Evolutionary conservation across 2,888 invertebrate species (phyloP).

Genomic region (Lasioglossum lativentre): DNA sequence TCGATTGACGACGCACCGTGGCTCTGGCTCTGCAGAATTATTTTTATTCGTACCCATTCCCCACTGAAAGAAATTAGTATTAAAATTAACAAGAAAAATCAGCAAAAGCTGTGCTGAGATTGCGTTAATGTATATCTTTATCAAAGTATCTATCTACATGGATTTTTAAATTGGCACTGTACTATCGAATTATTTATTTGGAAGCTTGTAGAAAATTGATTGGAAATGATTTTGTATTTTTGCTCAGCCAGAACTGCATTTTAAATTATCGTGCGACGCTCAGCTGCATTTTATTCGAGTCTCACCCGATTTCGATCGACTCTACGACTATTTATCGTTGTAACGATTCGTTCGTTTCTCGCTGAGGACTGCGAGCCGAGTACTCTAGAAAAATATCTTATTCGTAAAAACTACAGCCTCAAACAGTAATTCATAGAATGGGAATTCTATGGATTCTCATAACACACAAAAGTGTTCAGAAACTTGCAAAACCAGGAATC

Average conservation of each 20-base stretch:
- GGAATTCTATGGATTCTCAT: too few relatives aligned
- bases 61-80: too few relatives aligned
- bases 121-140: too few relatives aligned
- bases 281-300: constrained; percentile 16
- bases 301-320: neutral
- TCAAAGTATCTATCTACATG: too few relatives aligned
- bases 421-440: neutral
- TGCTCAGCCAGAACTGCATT: neutral
- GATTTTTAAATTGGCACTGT: neutral
- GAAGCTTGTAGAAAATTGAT: neutral
- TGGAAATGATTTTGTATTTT: neutral
- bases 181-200: neutral
- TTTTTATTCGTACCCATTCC: neutral
- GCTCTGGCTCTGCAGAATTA: neutral
- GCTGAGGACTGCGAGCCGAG: neutral
- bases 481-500: neutral
- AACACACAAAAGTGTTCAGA: too few relatives aligned
- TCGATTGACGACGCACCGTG: neutral
- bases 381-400: neutral
- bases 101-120: too few relatives aligned
- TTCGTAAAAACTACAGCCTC: neutral
- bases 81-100: too few relatives aligned
- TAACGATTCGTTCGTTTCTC: neutral
- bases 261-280: neutral
- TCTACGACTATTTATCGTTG: neutral